Evolutionary conservation across 2,888 invertebrate genomes (phyloP).

Genomic region (Cantharis lateralis): DNA sequence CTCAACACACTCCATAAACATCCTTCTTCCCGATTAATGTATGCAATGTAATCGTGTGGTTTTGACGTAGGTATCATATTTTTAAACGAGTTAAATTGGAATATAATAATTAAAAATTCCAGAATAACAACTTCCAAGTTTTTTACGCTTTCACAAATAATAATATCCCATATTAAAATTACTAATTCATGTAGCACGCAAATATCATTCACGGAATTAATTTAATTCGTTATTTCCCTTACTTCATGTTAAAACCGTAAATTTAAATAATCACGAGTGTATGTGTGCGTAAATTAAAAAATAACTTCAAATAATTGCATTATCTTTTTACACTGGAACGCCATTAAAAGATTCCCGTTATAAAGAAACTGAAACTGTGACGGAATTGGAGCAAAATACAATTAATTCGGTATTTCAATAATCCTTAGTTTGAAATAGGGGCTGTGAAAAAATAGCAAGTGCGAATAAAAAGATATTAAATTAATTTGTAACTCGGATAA

Average conservation of each 20-base stretch:
- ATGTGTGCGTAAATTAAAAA: neutral
- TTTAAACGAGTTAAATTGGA: neutral
- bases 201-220: neutral
- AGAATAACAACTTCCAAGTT: neutral
- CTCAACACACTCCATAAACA: neutral
- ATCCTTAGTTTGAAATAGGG: neutral
- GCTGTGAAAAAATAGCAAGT: neutral
- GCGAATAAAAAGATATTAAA: neutral
- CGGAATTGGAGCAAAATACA: neutral
- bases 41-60: neutral
- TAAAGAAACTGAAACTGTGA: neutral
- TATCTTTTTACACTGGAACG: neutral
- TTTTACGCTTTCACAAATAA: neutral
- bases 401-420: neutral
- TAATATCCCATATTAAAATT: neutral
- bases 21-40: neutral
- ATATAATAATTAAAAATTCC: neutral
- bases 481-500: neutral
- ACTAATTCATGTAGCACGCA: neutral
- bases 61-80: neutral
- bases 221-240: neutral
- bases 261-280: neutral
- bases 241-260: neutral
- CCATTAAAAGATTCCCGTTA: neutral
- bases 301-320: neutral